Base-by-base conservation (phyloP, 2,888 invertebrate genomes). In the Agapostemon virescens region DNA sequence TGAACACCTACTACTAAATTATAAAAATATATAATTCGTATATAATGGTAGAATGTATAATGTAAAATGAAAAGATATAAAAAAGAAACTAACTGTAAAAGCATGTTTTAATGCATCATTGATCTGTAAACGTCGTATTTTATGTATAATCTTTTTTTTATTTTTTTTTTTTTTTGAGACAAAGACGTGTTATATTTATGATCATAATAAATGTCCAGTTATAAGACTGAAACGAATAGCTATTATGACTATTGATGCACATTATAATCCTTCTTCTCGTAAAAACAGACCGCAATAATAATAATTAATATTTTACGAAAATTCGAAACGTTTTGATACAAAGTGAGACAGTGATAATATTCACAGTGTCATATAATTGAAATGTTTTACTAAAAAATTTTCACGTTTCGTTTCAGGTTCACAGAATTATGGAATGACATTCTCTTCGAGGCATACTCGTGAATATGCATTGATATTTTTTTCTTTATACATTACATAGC, bases 391-490 rank as follows among this genome's bases (percentile, higher is more conserved):
- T 40, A n/a, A 33, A 68, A n/a, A 70, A 40, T 69, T 26, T 26
- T 1, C 52, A 69, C 30, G 23, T 40, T 58, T 40, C 13, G 5
- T 45, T 68, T 17, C 55, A 13, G 11, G 9, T 17, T 55, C 26
- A 55, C 26, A 26, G 26, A 55, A 26, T 55, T 11, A 67, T 67
- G 82, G 76, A 82, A 84, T 83, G 81, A 81, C 85, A 82, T 83
- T 87, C 81, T 77, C 75, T 87, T 83, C 77, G 85, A 86, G 83
- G 70, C 84, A 85, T 70, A 68, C 68, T 82, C 73, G 78, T 69
- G 26, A 55, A 79, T 84, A 78, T 77, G 77, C 74, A 76, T 75
- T 38, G 64, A 69, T 76, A 67, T 70, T 75, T 79, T 15, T 63
- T 77, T 68, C 81, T 73, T 70, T 77, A 84, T 36, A 80, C 33